These are phyloP conservation scores for Exocentrus adspersus DNA, from an alignment of 2,888 invertebrate species.

Conservation along the genomic window DNA sequence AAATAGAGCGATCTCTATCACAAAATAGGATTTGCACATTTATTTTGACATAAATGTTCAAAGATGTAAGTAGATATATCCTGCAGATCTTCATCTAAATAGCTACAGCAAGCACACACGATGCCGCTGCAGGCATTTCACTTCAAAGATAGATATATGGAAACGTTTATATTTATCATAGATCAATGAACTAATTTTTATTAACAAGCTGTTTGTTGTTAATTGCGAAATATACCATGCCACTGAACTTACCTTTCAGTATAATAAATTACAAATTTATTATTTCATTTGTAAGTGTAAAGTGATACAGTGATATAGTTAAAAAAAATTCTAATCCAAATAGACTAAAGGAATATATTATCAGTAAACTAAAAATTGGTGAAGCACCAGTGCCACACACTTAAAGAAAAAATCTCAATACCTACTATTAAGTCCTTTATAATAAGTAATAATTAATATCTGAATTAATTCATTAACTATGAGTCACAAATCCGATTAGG, in stretches of 20 bases:
- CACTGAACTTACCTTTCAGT: constrained; percentile 27
- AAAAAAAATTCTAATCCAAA: too few species aligned
- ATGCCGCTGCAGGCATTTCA: neutral
- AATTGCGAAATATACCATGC: constrained; percentile 22
- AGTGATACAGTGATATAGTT: too few species aligned
- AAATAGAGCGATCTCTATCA: neutral
- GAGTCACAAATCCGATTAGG: too few species aligned
- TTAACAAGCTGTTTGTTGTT: constrained; percentile 12
- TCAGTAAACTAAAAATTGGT: too few species aligned
- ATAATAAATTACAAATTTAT: constrained; percentile 27
- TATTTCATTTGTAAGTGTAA: constrained; percentile 16
- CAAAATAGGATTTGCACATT: neutral
- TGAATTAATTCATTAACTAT: too few species aligned
- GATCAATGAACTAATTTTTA: constrained; percentile 34
- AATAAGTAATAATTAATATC: too few species aligned
- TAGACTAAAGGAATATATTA: too few species aligned
- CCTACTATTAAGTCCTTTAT: too few species aligned
- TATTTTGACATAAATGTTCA: neutral
- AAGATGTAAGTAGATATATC: neutral
- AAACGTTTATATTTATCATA: constrained; percentile 19
- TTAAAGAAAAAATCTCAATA: too few species aligned
- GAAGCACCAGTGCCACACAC: too few species aligned
- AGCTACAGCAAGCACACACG: neutral
- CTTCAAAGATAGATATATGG: neutral
- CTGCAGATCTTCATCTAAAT: neutral